Evolutionary conservation across 2,113 vertebrate species (phyloP).

Genomic region (Clinocottus analis): DNA sequence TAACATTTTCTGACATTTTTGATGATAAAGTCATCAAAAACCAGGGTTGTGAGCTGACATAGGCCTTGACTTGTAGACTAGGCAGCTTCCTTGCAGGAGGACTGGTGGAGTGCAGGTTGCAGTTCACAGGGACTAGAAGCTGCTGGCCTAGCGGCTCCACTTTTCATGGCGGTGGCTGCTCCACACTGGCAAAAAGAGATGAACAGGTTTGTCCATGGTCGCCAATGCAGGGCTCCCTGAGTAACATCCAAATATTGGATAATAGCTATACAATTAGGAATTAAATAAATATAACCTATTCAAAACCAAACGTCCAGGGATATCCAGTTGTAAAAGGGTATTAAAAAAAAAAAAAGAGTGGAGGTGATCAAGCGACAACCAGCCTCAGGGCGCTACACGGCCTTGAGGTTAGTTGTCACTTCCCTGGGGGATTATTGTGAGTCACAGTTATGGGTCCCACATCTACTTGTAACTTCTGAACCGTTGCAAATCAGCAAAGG

Average conservation of each 20-base stretch:
- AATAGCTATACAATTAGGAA: neutral
- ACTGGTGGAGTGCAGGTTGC: neutral
- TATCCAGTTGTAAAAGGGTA: neutral
- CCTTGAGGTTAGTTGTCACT: neutral
- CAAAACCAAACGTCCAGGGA: neutral
- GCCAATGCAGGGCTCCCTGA: neutral
- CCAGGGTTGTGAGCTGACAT: neutral
- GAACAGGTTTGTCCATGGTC: neutral
- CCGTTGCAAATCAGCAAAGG: neutral
- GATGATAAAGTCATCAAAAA: too few species aligned
- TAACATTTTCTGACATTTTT: too few species aligned
- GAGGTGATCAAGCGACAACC: neutral
- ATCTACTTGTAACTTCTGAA: constrained; percentile 30
- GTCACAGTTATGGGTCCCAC: constrained; percentile 1
- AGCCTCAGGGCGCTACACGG: neutral
- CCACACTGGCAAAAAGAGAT: neutral
- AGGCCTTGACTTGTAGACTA: neutral
- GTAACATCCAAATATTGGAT: neutral
- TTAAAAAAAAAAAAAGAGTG: neutral
- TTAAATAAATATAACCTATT: too few species aligned
- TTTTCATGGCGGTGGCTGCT: neutral
- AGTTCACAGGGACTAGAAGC: neutral
- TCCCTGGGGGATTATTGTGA: neutral
- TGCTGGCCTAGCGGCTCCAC: neutral
- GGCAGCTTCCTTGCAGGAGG: too few species aligned